Percentiles rank a stretch among this genome's conserved stretches.
Evolutionary conservation across 2,888 invertebrate genomes (phyloP).

Genomic region (Galerucella calmariensis): DNA sequence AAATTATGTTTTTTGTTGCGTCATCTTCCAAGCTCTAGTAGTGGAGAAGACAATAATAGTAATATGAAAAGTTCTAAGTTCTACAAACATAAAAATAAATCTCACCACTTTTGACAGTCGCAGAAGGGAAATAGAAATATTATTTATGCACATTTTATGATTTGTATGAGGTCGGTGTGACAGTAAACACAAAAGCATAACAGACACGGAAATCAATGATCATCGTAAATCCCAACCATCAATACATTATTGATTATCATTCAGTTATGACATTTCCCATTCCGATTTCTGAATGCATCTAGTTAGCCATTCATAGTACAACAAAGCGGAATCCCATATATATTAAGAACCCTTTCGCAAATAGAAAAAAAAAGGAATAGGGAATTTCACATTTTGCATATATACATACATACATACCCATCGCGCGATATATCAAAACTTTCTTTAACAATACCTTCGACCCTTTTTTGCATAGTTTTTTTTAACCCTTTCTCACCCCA

Average conservation of each 20-base stretch:
- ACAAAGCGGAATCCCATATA: conserved; percentile 64
- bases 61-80: neutral
- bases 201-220: conserved; percentile 58
- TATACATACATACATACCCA: conserved; percentile 37
- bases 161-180: conserved; percentile 50
- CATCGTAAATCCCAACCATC: conserved; percentile 59
- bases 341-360: conserved; percentile 52
- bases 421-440: conserved; percentile 58
- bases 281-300: conserved; percentile 66
- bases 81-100: neutral
- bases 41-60: no score
- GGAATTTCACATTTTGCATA: conserved; percentile 53
- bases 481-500: conserved; percentile 65
- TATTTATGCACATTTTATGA: conserved; percentile 57
- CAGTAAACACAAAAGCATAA: conserved; percentile 44
- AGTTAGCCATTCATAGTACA: conserved; percentile 65
- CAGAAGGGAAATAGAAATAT: conserved; percentile 13
- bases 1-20: no score
- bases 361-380: conserved; percentile 38
- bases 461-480: conserved; percentile 66
- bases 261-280: conserved; percentile 65
- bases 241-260: conserved; percentile 66
- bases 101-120: neutral
- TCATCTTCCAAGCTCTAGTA: no score
- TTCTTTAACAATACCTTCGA: conserved; percentile 53